Conservation (phyloP, 2,797 vertebrate genomes). For the Garrulus glandarius region DNA sequence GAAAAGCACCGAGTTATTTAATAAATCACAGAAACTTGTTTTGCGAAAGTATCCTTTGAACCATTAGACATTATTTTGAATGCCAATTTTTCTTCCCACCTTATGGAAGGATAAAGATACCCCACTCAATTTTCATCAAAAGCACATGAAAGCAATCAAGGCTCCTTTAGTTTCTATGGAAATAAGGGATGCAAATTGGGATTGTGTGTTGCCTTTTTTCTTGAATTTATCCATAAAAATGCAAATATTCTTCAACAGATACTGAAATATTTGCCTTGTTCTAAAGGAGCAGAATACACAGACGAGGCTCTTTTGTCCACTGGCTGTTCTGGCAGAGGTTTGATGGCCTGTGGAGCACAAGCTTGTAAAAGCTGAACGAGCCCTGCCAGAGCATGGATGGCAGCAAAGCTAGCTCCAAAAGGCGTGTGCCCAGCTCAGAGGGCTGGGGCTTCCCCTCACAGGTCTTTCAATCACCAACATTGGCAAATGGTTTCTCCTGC, state of each 20-base stretch:
- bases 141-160: constrained; percentile 52
- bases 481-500: neutral
- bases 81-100: constrained; percentile 1
- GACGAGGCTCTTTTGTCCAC: constrained; percentile 18
- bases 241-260: constrained; percentile 53
- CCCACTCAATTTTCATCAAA: constrained; percentile 38
- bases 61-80: constrained; percentile 38
- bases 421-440: accelerated
- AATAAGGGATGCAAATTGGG: constrained; percentile 68
- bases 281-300: constrained; percentile 2
- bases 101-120: constrained; percentile 25
- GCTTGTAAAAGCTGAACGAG: neutral
- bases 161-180: constrained; percentile 64
- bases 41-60: constrained; percentile 55
- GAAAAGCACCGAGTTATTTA: constrained; percentile 41
- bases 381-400: neutral
- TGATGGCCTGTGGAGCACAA: neutral
- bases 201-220: constrained; percentile 59
- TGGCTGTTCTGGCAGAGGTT: neutral
- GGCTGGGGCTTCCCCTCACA: neutral
- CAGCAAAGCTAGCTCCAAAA: neutral
- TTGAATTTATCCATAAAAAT: constrained; percentile 71
- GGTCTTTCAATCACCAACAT: neutral
- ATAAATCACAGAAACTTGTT: constrained; percentile 44
- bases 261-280: constrained; percentile 51